A percentile compares a stretch with the other conserved stretches of the same genome.
phyloP scores from a whole-genome alignment of 1,140 invertebrate species.

The Lethrus apterus region DNA sequence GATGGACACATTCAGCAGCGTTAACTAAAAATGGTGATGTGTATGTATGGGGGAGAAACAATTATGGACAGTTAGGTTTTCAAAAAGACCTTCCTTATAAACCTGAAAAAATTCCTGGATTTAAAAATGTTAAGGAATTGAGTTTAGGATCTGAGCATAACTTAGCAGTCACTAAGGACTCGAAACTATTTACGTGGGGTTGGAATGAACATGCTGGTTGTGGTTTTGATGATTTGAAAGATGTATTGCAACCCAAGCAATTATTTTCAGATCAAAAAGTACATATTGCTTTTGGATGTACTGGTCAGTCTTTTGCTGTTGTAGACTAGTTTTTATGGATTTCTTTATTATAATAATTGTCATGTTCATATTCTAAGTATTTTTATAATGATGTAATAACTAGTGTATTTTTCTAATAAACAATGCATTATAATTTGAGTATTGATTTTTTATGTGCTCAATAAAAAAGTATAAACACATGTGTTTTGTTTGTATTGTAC shows the following conservation, averaged over 20 bases:
- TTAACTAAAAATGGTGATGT: slow-evolving; percentile 53
- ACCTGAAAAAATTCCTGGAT: slow-evolving; percentile 35
- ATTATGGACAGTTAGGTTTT: slow-evolving; percentile 64
- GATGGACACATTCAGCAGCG: slow-evolving; percentile 67
- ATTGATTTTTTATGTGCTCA: too few relatives aligned
- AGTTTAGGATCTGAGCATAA: slow-evolving; percentile 74
- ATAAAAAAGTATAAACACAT: too few relatives aligned
- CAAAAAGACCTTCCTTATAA: slow-evolving; percentile 26
- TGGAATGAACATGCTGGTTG: slow-evolving; percentile 90
- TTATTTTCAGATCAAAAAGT: slow-evolving; percentile 38
- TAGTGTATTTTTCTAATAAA: slow-evolving; percentile 6
- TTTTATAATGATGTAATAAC: slow-evolving; percentile 4
- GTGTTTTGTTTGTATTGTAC: too few relatives aligned
- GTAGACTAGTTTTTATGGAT: slow-evolving; percentile 33
- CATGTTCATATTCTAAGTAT: slow-evolving; percentile 6
- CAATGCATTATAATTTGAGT: too few relatives aligned
- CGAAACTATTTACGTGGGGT: slow-evolving; percentile 69
- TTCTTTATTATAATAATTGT: not conserved
- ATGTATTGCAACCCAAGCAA: slow-evolving; percentile 45
- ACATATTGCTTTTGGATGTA: slow-evolving; percentile 44
- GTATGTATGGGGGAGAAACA: slow-evolving; percentile 71
- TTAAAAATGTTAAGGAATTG: slow-evolving; percentile 46
- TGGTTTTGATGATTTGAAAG: slow-evolving; percentile 58
- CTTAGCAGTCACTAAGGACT: slow-evolving; percentile 51
- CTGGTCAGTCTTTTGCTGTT: slow-evolving; percentile 50